Evolutionary conservation across 2,888 invertebrate species (phyloP).

Genomic region (Phaonia tiefii): DNA sequence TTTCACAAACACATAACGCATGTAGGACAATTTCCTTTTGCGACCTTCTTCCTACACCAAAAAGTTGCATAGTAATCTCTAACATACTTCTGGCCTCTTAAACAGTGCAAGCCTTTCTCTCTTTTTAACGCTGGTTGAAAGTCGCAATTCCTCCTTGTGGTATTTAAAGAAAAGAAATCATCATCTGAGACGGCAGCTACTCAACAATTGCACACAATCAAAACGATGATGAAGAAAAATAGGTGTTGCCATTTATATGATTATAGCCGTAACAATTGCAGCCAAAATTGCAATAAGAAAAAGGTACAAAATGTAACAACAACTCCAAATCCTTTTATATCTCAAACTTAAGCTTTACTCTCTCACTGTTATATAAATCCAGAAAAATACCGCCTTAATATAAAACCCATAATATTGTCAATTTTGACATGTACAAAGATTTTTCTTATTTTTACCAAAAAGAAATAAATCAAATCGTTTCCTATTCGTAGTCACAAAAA

Average conservation of each 20-base stretch:
- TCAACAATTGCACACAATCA: constrained; percentile 21
- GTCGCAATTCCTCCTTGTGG: too few species aligned
- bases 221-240: constrained; percentile 73
- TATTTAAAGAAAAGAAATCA: constrained; percentile 24
- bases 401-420: constrained; percentile 52
- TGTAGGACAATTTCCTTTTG: too few species aligned
- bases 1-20: too few species aligned
- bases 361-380: constrained; percentile 64
- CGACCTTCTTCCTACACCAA: too few species aligned
- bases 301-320: constrained; percentile 52
- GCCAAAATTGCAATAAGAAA: constrained; percentile 58
- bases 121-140: neutral
- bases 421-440: constrained; percentile 73
- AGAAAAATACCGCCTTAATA: constrained; percentile 72
- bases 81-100: constrained; percentile 41
- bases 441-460: constrained; percentile 62
- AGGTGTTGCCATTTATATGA: constrained; percentile 75
- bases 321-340: constrained; percentile 23
- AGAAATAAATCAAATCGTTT: too few species aligned
- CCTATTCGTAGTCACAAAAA: too few species aligned
- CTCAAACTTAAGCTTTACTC: constrained; percentile 65
- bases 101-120: neutral
- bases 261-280: too few species aligned
- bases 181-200: neutral
- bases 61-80: too few species aligned